Conservation (phyloP, 2,888 invertebrate genomes). For the Ormyrus pomaceus region DNA sequence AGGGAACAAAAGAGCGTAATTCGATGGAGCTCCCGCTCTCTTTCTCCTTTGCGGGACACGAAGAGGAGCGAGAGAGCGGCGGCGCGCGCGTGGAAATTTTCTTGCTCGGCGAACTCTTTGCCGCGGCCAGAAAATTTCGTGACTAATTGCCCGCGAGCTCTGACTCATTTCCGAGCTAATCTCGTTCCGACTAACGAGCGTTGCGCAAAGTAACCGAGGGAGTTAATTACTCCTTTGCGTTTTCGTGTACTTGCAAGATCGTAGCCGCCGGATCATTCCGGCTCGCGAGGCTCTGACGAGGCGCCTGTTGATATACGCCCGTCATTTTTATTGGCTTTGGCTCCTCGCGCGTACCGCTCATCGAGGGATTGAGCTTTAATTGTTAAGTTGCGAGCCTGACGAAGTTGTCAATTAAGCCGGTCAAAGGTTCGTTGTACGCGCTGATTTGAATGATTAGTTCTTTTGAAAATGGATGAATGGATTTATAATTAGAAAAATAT, state of each 20-base stretch:
- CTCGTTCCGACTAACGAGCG: conserved; percentile 30
- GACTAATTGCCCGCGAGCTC: conserved; percentile 34
- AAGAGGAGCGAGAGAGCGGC: background rate
- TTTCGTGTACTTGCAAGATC: background rate
- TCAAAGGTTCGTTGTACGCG: no score
- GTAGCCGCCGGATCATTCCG: background rate
- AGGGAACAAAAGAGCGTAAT: conserved; percentile 23
- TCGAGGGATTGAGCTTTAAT: no score
- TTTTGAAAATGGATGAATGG: no score
- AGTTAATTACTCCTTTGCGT: background rate
- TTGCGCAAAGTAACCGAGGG: background rate
- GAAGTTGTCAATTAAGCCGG: no score
- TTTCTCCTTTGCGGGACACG: no score
- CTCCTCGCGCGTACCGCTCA: no score
- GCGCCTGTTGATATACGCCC: background rate
- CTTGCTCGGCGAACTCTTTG: background rate
- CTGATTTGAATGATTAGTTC: no score
- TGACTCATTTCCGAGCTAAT: conserved; percentile 30
- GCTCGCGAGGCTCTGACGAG: background rate
- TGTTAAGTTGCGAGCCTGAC: no score
- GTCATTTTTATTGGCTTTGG: background rate
- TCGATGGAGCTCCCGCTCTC: background rate
- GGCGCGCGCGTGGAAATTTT: conserved; percentile 10
- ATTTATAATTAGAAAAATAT: no score
- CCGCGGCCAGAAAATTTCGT: conserved; percentile 31